Evolutionary conservation across 2,113 vertebrate species (phyloP), one percentile per base, ranked within the genome.

Genomic region (Mastomys natalensis): DNA sequence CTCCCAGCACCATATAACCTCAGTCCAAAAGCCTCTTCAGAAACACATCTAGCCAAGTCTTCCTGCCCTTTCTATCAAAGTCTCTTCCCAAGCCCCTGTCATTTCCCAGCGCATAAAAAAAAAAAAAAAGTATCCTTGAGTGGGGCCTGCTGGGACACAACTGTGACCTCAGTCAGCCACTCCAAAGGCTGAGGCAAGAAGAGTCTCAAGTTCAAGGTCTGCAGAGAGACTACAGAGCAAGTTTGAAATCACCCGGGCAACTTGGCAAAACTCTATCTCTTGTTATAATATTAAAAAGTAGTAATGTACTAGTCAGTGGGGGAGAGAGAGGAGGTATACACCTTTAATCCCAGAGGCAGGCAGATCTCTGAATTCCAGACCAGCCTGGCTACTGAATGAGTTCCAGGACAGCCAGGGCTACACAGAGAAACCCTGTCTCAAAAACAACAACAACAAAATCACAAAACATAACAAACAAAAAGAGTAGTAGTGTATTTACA

Each of bases 31-130:
- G 40, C 78, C 24, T 55, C 70, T 74, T 78, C 72, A 82, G 55
- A 90, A 72, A n/a, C 43, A 73, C 80, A 62, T 92, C 37, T 60
- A n/a, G 66, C 29, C 1, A 2, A n/a, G 7, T 45, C 70, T 53
- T 76, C 48, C 45, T 95, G 78, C 76, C 21, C 37, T 66, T 91
- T 86, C 53, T 19, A 86, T 53, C 66, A 92, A 86, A 94, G 37
- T 10, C 58, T 94, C 72, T 91, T 89, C 45, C 73, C 51, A 91
- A 80, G 89, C 3, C 2, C 2, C 90, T n/a, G 34, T 34, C 55
- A 37, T 73, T 80, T 80, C n/a, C 70, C 64, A 13, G 8, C 64
- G 15, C 72, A 95, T 66, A 70, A 66, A 89, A 89, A 88, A 86
- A 48, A 48, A 48, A 48, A 48, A 48, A 51, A 51, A 51, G 40